Base-by-base conservation (phyloP, 2,113 vertebrate genomes). In the Thymallus thymallus region DNA sequence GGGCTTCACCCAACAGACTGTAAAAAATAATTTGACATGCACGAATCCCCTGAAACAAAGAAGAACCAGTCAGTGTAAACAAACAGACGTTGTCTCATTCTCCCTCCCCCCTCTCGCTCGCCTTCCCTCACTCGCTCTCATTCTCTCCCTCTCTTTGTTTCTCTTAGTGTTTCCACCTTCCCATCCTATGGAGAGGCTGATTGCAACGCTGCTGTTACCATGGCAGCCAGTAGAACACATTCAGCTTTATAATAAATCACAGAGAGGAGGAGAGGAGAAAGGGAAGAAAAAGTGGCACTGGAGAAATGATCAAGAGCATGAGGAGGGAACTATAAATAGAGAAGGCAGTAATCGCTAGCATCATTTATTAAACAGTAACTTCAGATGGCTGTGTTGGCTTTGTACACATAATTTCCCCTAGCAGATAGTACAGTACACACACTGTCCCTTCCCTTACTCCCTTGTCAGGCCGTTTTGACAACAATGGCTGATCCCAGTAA, bases 351-450 rank as follows among this genome's bases (percentile, higher is more conserved):
- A 91, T 91, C 85, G 84, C 80, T 68, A 74, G 75, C 80, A 83
- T 87, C 80, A 89, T 86, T 90, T 88, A 89, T 90, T 88, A 84
- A 87, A 87, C 81, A 76, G 2, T 78, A 89, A 87, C 72, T 85
- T 89, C 74, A 86, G 7, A 3, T 66, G 81, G 83, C 82, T 80
- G 79, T 4, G 55, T 73, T 7, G 45, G 77, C 71, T 83, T 73
- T 81, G 84, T 84, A 80, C 84, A 88, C 87, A 84, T 77, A 1
- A 55, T 81, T 85, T 69, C 75, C 76, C 69, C 64, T 73, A 69
- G 16, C 48, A 51, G 14, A 14, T 16, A 51, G 48, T 3, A 41
- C 35, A 41, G 35, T 41, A 51, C 16, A 16, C 14, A 51, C 14
- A 51, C 46, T 1, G 16, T 51, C 46, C 14, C 13, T 16, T 48